A percentile compares a stretch with the other conserved stretches of the same genome.
Evolutionary conservation across 2,797 vertebrate genomes (phyloP).

Genomic region (Chrosomus eos): DNA sequence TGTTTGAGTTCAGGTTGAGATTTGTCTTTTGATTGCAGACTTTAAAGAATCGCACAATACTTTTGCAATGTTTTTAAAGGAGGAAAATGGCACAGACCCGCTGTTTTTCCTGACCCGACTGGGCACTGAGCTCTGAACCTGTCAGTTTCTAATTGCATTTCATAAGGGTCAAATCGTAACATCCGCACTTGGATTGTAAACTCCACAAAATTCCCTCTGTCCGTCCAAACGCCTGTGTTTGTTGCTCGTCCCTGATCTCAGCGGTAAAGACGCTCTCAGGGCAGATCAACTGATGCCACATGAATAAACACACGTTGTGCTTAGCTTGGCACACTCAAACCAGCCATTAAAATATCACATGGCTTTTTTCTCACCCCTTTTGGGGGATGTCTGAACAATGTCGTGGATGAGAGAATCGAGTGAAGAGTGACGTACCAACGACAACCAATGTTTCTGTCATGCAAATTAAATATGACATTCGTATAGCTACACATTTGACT

Average conservation of each 20-base stretch:
- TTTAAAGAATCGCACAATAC: neutral
- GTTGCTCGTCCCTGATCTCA: slow-evolving; percentile 13
- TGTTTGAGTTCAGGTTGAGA: neutral
- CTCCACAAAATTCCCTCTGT: neutral
- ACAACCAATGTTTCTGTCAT: neutral
- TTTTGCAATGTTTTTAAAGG: neutral
- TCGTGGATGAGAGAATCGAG: slow-evolving; percentile 9
- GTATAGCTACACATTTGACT: neutral
- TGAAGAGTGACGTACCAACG: neutral
- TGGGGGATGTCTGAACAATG: neutral
- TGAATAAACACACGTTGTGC: slow-evolving; percentile 15
- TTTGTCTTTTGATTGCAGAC: neutral
- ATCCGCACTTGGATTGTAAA: neutral
- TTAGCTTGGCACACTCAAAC: slow-evolving; percentile 22
- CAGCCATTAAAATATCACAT: slow-evolving; percentile 6
- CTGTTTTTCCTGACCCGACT: neutral
- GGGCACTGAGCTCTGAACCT: neutral
- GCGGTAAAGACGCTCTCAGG: neutral
- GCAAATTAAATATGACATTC: neutral
- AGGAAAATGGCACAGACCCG: too few species aligned
- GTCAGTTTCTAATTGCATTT: slow-evolving; percentile 5
- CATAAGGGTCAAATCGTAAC: neutral
- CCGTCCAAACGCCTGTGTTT: slow-evolving; percentile 7
- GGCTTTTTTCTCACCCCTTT: slow-evolving; percentile 6
- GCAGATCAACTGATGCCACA: slow-evolving; percentile 34